Conservation (phyloP, 2,113 vertebrate genomes). For the Prionailurus viverrinus region DNA sequence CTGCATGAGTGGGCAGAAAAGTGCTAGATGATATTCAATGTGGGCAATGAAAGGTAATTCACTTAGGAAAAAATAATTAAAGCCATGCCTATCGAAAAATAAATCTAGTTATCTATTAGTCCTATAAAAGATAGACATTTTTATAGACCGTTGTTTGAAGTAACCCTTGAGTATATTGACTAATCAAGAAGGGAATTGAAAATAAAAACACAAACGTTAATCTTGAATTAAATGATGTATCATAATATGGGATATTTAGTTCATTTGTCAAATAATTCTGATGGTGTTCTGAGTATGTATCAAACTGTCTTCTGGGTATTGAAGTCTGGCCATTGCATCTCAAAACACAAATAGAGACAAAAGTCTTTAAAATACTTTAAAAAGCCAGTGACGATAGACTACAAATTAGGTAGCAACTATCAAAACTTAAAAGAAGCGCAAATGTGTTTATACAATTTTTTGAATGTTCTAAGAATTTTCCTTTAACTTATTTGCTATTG, state of each 20-base stretch:
- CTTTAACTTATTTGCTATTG: not conserved
- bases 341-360: conserved; percentile 21
- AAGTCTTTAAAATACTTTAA: conserved; percentile 52
- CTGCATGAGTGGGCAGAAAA: conserved; percentile 82
- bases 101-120: conserved; percentile 55
- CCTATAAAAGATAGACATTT: conserved; percentile 53
- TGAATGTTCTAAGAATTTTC: not conserved
- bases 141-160: conserved; percentile 29
- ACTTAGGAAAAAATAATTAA: conserved; percentile 76
- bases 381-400: conserved; percentile 14
- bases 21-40: conserved; percentile 77
- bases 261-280: conserved; percentile 52
- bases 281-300: not conserved
- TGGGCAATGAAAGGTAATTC: conserved; percentile 81
- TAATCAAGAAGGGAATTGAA: conserved; percentile 46
- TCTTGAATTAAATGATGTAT: conserved; percentile 49
- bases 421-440: not conserved
- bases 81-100: conserved; percentile 58
- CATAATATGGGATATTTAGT: not conserved
- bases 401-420: not conserved
- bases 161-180: not conserved
- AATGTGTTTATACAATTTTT: not conserved
- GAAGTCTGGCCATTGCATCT: not conserved
- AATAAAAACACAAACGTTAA: conserved; percentile 40
- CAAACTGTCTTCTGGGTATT: not conserved